Evolutionary conservation across 2,888 invertebrate genomes (phyloP).

Genomic region (Pandemis cinnamomeana): DNA sequence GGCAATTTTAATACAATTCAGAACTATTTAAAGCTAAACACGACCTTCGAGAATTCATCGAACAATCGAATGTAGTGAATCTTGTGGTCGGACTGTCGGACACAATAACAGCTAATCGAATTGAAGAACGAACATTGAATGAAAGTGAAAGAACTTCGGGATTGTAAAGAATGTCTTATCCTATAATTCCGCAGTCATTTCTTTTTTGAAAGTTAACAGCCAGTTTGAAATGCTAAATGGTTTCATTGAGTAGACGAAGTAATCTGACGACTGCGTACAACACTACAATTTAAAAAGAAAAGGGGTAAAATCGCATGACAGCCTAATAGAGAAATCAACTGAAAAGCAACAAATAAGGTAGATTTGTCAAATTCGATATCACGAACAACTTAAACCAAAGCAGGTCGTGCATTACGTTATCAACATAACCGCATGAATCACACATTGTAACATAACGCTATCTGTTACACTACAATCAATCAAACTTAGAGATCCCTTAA

Average conservation of each 20-base stretch:
- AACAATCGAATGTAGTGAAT: slow-evolving; percentile 53
- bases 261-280: background rate
- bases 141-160: slow-evolving; percentile 50
- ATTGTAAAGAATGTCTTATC: background rate
- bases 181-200: background rate
- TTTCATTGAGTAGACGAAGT: background rate
- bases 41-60: slow-evolving; percentile 58
- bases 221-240: background rate
- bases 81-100: slow-evolving; percentile 53
- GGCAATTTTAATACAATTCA: slow-evolving; percentile 27
- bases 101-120: slow-evolving; percentile 64
- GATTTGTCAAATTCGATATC: background rate
- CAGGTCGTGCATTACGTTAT: slow-evolving; percentile 18
- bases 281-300: background rate
- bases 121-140: slow-evolving; percentile 52
- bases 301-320: background rate
- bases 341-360: background rate
- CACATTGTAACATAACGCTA: slow-evolving; percentile 56
- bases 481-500: slow-evolving; percentile 59
- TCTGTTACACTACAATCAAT: slow-evolving; percentile 62
- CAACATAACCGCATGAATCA: slow-evolving; percentile 41
- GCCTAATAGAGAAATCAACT: background rate
- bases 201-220: background rate
- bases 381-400: background rate
- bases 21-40: slow-evolving; percentile 50